Evolutionary conservation across 2,113 vertebrate genomes (phyloP).

Genomic region (Conger conger): DNA sequence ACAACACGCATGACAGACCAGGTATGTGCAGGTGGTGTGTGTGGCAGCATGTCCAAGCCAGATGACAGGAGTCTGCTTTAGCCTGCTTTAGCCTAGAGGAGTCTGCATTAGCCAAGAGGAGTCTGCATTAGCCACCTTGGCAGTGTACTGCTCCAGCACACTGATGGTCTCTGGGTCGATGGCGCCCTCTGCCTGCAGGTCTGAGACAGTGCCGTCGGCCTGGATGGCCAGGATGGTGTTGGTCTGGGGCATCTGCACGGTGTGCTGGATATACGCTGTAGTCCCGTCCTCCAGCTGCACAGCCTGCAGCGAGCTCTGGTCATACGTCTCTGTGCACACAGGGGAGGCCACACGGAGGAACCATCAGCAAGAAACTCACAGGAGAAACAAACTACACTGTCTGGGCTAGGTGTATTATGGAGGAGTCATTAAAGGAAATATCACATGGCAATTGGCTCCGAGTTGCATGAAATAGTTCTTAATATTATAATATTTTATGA

Average conservation of each 20-base stretch:
- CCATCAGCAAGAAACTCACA: no score
- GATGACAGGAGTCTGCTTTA: neutral
- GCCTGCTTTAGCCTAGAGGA: constrained; percentile 75
- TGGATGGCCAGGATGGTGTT: constrained; percentile 96
- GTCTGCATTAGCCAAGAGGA: constrained; percentile 33
- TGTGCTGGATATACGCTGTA: constrained; percentile 96
- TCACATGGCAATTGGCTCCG: no score
- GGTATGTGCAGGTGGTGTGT: neutral
- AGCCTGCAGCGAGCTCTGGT: constrained; percentile 90
- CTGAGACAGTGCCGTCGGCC: constrained; percentile 91
- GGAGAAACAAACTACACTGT: no score
- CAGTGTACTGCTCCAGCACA: constrained; percentile 92
- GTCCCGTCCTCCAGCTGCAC: constrained; percentile 97
- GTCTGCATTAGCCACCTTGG: constrained; percentile 73
- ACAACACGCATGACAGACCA: no score
- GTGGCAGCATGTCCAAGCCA: neutral
- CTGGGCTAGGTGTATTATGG: no score
- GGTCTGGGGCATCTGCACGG: constrained; percentile 89
- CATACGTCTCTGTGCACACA: constrained; percentile 81
- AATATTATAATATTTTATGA: no score
- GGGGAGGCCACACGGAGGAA: neutral
- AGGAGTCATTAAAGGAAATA: no score
- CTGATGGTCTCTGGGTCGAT: constrained; percentile 95
- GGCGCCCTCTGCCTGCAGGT: constrained; percentile 85
- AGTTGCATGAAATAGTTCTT: no score